Conservation (phyloP, 2,888 invertebrate species). For the Eledona agricola region DNA sequence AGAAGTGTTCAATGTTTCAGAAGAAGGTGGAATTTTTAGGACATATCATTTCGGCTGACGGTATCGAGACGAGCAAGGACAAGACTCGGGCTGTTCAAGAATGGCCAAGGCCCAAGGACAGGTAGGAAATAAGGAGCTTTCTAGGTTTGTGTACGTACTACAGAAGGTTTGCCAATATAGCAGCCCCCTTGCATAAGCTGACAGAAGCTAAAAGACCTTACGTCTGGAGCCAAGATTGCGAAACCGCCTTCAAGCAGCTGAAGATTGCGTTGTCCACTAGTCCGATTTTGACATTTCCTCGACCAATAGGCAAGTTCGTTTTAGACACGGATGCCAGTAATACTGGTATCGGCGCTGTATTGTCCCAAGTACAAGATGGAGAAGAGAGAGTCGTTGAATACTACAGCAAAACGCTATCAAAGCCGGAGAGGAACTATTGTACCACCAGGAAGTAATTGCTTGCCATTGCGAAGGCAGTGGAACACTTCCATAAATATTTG, state of each 20-base stretch:
- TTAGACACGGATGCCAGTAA: constrained; percentile 2
- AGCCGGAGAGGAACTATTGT: constrained; percentile 5
- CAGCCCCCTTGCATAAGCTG: constrained; percentile 3
- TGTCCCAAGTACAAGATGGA: neutral
- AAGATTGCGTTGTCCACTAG: constrained; percentile 1
- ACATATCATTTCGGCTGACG: constrained; percentile 11
- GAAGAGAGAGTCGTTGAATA: constrained; percentile 4
- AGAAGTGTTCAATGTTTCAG: constrained; percentile 9
- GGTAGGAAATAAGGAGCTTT: constrained; percentile 17
- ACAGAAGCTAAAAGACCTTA: neutral
- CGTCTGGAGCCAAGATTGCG: neutral
- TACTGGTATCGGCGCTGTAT: too few relatives aligned
- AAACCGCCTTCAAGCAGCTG: constrained; percentile 1
- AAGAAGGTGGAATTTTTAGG: constrained; percentile 18
- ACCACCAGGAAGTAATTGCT: neutral
- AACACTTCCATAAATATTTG: constrained; percentile 2
- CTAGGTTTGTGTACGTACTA: constrained; percentile 30
- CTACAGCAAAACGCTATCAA: neutral
- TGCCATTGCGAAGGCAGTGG: neutral
- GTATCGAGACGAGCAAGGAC: constrained; percentile 12
- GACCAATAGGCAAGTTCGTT: neutral
- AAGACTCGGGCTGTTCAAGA: constrained; percentile 24
- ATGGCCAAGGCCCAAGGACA: constrained; percentile 33
- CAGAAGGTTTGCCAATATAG: constrained; percentile 18
- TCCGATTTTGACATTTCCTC: constrained; percentile 1